Evolutionary conservation across 2,888 invertebrate genomes (phyloP), one percentile per base, ranked within the genome.

Genomic region (Microplitis deprimator): DNA sequence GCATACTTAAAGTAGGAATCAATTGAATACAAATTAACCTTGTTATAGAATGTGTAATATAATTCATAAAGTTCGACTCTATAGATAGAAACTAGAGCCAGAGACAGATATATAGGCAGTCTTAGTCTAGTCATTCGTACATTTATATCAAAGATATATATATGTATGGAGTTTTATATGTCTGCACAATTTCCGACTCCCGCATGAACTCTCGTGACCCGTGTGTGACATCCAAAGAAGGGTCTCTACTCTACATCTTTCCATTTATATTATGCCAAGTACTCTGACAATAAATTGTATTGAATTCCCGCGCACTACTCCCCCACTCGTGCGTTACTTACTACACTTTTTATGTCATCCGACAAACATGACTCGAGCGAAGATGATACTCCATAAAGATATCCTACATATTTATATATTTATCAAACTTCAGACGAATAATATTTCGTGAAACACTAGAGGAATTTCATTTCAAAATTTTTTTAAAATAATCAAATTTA

Each of bases 221-320:
- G 29, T 29, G 29, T 77, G 74, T 79, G 67, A 77, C 77, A 79
- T 39, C 50, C 41, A 59, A 68, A 67, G 38, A 29, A 29, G 39
- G 6, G 64, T n/a, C 40, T 29, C 41, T 29, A 29, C 29, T 29
- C 29, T 29, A 29, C 29, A 29, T 60, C 65, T 80, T 64, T 70
- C 70, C 68, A 68, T 72, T 40, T 59, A 70, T 60, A 60, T 69
- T 65, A 72, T 76, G 64, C 17, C 77, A 77, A 77, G 76, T 77
- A 79, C 29, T 29, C 77, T 62, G 68, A 79, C 81, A 77, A 80
- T 81, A 79, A 82, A 80, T 80, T 82, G 72, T 80, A 80, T 81
- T 79, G 78, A 79, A 77, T 60, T 75, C 75, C 73, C 69, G 67
- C 10, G 29, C 29, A 29, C 3, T 29, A 67, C 73, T 77, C 71